A percentile compares a stretch with the other conserved stretches of the same genome.
Evolutionary conservation across 2,113 vertebrate genomes (phyloP).

Genomic region (Indicator indicator): DNA sequence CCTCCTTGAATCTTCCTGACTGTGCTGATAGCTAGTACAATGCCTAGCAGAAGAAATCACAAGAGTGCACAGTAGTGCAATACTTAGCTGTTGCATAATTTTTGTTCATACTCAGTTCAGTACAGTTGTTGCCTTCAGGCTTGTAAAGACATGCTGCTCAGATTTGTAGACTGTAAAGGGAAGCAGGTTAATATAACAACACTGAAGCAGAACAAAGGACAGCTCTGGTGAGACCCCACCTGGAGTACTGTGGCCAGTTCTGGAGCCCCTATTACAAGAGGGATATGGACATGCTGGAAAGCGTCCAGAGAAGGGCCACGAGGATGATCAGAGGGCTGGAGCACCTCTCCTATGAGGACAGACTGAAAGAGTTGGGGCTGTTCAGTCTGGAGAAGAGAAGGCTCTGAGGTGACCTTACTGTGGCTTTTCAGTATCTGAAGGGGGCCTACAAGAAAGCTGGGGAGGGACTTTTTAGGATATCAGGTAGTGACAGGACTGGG

Average conservation of each 20-base stretch:
- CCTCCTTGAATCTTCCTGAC: not conserved
- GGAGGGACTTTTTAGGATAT: too few relatives aligned
- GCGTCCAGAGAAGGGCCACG: too few relatives aligned
- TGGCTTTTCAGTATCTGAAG: too few relatives aligned
- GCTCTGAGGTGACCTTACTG: too few relatives aligned
- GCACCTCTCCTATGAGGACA: too few relatives aligned
- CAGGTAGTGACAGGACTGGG: too few relatives aligned
- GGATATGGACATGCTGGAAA: too few relatives aligned
- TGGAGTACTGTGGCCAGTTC: too few relatives aligned
- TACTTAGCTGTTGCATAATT: not conserved
- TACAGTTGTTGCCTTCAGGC: not conserved
- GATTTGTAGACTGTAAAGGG: not conserved
- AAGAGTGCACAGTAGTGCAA: not conserved
- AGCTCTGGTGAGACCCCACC: not conserved
- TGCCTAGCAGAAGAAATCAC: not conserved
- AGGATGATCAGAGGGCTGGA: not conserved
- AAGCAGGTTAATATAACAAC: not conserved
- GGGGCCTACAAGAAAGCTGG: too few relatives aligned
- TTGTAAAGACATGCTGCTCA: not conserved
- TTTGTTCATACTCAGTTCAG: not conserved
- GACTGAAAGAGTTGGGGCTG: too few relatives aligned
- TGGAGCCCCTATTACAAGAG: too few relatives aligned
- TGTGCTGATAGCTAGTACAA: not conserved
- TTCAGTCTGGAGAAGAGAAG: too few relatives aligned
- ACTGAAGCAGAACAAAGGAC: not conserved